Percentiles rank a stretch among this genome's conserved stretches.
Evolutionary conservation across 2,888 invertebrate species (phyloP).

Genomic region (Rhodophaea formosa): DNA sequence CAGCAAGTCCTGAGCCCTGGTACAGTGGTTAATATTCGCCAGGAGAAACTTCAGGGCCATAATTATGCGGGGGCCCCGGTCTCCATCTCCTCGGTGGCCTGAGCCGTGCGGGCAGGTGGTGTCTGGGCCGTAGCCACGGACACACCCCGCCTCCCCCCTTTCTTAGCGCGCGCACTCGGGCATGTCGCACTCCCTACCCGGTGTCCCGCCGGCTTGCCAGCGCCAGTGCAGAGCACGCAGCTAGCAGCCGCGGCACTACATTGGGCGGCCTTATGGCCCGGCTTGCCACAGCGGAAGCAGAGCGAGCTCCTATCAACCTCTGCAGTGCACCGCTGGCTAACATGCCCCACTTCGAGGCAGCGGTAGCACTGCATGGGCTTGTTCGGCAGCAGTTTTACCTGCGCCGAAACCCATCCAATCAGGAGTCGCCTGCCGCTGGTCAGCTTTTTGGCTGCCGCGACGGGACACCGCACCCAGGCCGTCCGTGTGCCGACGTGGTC

Average conservation of each 20-base stretch:
- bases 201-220: neutral
- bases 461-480: neutral
- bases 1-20: neutral
- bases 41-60: slow-evolving; percentile 1
- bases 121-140: neutral
- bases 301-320: neutral
- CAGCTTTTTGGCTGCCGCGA: neutral
- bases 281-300: neutral
- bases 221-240: neutral
- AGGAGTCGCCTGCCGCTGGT: neutral
- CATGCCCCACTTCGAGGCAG: no score
- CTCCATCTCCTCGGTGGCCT: neutral
- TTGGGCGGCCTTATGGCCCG: neutral
- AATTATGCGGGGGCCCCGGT: neutral
- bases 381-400: neutral
- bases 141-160: neutral
- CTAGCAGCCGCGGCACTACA: neutral
- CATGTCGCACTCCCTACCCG: neutral
- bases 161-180: no score
- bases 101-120: neutral
- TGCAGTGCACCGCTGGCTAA: neutral
- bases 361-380: neutral
- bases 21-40: slow-evolving; percentile 9
- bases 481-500: neutral
- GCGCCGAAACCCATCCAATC: neutral